A percentile compares a stretch with the other conserved stretches of the same genome.
Evolutionary conservation across 2,888 invertebrate genomes (phyloP).

Genomic region (Drosophila recens): DNA sequence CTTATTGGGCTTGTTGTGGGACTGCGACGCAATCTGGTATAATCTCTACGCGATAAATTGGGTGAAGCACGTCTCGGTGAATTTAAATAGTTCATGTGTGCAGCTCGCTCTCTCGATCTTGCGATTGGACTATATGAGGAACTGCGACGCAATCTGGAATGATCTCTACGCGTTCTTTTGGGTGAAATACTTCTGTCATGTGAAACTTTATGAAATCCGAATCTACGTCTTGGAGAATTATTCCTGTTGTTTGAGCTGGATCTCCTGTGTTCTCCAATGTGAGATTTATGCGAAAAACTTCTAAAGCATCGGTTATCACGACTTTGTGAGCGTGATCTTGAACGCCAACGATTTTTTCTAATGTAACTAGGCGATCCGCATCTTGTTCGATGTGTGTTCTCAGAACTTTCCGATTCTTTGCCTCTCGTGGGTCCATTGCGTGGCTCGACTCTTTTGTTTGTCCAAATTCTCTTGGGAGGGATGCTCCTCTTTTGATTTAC

Average conservation of each 20-base stretch:
- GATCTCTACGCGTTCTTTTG: not conserved
- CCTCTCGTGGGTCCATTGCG: not conserved
- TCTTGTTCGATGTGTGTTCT: not conserved
- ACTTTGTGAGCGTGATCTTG: not conserved
- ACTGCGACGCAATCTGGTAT: no score
- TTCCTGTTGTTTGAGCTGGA: conserved; percentile 2
- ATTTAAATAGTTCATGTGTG: not conserved
- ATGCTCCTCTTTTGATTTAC: not conserved
- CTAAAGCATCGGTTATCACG: not conserved
- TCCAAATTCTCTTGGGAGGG: not conserved
- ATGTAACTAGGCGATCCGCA: not conserved
- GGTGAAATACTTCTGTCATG: conserved; percentile 5
- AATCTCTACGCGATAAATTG: no score
- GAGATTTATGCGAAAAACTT: not conserved
- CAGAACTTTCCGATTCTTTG: not conserved
- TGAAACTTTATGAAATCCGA: not conserved
- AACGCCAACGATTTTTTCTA: not conserved
- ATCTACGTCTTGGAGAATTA: not conserved
- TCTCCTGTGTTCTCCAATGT: not conserved
- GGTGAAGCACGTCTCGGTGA: not conserved
- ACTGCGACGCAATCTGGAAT: not conserved
- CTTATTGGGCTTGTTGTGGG: no score
- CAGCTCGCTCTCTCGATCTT: not conserved
- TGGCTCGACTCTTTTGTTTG: not conserved
- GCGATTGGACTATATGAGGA: not conserved